A percentile compares a stretch with the other conserved stretches of the same genome.
These are phyloP conservation scores for Rallus crepitans DNA, from an alignment of 2,797 vertebrate genomes.

Conservation along the genomic window DNA sequence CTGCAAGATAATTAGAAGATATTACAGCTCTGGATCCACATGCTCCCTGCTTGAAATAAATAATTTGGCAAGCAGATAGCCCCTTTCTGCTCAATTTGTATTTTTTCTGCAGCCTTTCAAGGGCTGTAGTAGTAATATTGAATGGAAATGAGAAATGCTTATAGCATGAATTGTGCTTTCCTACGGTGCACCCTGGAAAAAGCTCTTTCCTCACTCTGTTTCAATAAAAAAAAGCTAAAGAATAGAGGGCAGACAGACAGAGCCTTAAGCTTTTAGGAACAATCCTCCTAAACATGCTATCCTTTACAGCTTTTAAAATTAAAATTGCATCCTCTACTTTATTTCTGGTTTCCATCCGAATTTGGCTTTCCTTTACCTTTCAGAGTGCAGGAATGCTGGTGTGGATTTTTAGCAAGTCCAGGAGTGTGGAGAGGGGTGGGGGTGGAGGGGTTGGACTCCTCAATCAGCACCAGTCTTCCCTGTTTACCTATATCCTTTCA, in stretches of 20 bases:
- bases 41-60: background rate
- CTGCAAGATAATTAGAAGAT: conserved; percentile 31
- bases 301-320: background rate
- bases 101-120: background rate
- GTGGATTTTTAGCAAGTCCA: background rate
- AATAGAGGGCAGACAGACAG: background rate
- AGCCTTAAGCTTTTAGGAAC: conserved; percentile 11
- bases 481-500: conserved; percentile 34
- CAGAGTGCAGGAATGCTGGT: background rate
- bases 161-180: background rate
- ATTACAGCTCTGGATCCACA: background rate
- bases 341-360: background rate
- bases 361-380: conserved; percentile 18
- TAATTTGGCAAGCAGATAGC: background rate
- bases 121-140: background rate
- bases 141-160: background rate
- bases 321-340: conserved; percentile 26
- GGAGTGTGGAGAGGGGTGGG: background rate
- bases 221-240: conserved; percentile 3
- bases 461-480: background rate
- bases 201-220: background rate
- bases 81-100: background rate
- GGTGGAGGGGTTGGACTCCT: background rate
- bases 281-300: conserved; percentile 33
- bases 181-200: background rate